Evolutionary conservation across 2,888 invertebrate species (phyloP), one percentile per base, ranked within the genome.

Genomic region (Meteorus cinctellus): DNA sequence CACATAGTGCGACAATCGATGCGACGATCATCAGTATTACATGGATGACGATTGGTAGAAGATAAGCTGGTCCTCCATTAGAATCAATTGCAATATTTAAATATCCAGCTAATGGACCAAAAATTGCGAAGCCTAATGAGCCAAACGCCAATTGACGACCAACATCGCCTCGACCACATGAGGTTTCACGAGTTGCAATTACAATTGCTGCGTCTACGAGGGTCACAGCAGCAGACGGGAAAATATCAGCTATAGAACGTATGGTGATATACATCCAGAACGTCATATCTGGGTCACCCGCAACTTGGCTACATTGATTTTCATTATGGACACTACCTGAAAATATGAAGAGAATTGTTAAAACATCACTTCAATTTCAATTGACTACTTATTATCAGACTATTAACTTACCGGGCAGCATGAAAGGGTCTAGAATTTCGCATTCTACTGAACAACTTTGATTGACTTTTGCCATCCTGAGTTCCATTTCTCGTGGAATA

Each of bases 181-280:
- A 95, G 0, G 95, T 96, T 88, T 96, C 96, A 45, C 95, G 91
- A 0, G 96, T 95, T 0, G 95, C 95, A 78, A 96, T 95, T n/a
- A 96, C 94, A 62, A 95, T 93, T 0, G 95, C 95, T 0, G 95
- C 93, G 72, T 94, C 94, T 1, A 96, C 89, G 6, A 96, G 87
- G 0, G 95, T 93, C 6, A 95, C 90, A 0, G 93, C 94, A 0
- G 95, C 94, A 41, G 94, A 93, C 12, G 95, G 93, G 88, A 95
- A 95, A 66, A 95, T 93, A 84, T 96, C 96, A 0, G 94, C 95
- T 74, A 95, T 85, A 34, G 94, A 92, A 82, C 95, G 92, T 59
- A 95, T 91, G 12, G 93, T 86, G 55, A 95, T 90, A 85, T 96
- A 96, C 62, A 91, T 91, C 92, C 94, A 94, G 86, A 95, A 94